Conservation (phyloP, 2,797 vertebrate species). For the Trematomus bernacchii region DNA sequence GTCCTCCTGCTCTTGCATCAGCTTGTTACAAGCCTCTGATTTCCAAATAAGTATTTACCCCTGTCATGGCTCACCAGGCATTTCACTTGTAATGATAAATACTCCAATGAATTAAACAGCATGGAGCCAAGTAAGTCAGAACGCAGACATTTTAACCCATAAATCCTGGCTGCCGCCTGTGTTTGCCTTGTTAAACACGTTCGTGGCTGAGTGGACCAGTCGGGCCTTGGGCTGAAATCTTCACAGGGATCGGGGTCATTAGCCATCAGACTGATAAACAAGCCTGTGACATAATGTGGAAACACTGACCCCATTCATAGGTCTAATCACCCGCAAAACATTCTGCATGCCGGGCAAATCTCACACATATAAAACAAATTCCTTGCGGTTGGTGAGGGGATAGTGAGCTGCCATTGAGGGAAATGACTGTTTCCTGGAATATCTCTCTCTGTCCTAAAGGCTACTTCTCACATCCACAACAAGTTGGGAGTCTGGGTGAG, state of each 20-base stretch:
- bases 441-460: constrained; percentile 59
- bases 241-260: constrained; percentile 67
- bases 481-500: constrained; percentile 68
- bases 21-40: too few relatives aligned
- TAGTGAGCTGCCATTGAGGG: constrained; percentile 55
- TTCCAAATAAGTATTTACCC: constrained; percentile 72
- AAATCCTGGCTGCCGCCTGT: constrained; percentile 54
- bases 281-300: constrained; percentile 84
- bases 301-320: constrained; percentile 84
- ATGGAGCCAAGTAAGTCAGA: constrained; percentile 60
- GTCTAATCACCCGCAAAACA: constrained; percentile 77
- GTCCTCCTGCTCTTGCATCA: constrained; percentile 68
- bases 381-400: constrained; percentile 71
- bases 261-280: constrained; percentile 79
- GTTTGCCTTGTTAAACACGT: constrained; percentile 67
- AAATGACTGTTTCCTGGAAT: constrained; percentile 63
- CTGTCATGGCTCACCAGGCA: constrained; percentile 63
- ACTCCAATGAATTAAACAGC: constrained; percentile 74
- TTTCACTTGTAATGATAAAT: constrained; percentile 73
- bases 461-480: constrained; percentile 64
- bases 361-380: constrained; percentile 84
- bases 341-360: constrained; percentile 79
- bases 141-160: constrained; percentile 66
- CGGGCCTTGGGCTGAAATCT: constrained; percentile 58
- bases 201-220: constrained; percentile 52